Base-by-base conservation (phyloP, 2,797 vertebrate genomes). In the Anolis apletophallus region DNA sequence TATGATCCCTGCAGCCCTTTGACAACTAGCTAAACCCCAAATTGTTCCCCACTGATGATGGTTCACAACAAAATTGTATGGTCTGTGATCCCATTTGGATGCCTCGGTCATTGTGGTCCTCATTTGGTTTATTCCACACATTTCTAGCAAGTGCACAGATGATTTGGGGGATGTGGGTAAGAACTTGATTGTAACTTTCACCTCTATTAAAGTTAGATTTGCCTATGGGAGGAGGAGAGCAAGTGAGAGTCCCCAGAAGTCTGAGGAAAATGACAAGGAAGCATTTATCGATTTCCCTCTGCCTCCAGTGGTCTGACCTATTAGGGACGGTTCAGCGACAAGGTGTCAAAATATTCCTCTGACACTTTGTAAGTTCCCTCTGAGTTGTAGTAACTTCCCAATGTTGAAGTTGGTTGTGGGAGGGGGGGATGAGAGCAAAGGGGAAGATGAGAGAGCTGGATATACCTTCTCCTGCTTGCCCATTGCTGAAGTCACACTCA, bases 201-300 rank as follows among this genome's bases (percentile, higher is more conserved):
- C 52, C n/a, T 3, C 29, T 3, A 16, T 77, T 23, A 78, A 9
- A 21, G 54, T 78, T 57, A 67, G 50, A 40, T 21, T 64, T 34
- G 32, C 8, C 9, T n/a, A 19, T 50, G 32, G 76, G 54, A 17
- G 76, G 1, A 10, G 29, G 34, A 19, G 10, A 32, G 40, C 16
- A 32, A 52, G 61, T 68, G 46, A 21, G 64, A n/a, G 64, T 19
- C 12, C 36, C 59, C 40, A 29, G 14, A 26, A 67, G 59, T 11
- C 36, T 19, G 32, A 73, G 85, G 23, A 16, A 80, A 21, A 74
- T 64, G 75, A 72, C 32, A 54, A n/a, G 21, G 79, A 26, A 67
- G 59, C 0, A 68, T 82, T 57, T 92, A 96, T 95, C 93, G 96
- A 96, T 96, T 93, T 90, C 8, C 6, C 90, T 78, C 12, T 86